A percentile compares a stretch with the other conserved stretches of the same genome.
These are phyloP conservation scores for Drosophila monieri DNA, from an alignment of 2,888 invertebrate genomes.

Conservation along the genomic window DNA sequence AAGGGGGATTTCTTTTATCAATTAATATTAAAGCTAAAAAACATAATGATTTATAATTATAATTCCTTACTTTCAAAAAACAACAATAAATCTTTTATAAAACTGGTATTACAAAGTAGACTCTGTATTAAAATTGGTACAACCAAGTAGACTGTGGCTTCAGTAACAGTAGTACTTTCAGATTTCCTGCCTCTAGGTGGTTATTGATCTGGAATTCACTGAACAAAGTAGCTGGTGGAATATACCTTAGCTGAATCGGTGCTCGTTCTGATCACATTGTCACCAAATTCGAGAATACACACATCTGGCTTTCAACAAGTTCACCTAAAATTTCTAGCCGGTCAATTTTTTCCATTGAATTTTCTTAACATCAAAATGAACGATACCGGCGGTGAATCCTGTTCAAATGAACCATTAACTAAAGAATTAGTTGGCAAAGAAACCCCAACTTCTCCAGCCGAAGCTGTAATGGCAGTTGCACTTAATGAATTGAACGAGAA, in stretches of 20 bases:
- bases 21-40: too few species aligned
- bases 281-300: conserved; percentile 11
- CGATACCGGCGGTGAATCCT: not conserved
- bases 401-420: not conserved
- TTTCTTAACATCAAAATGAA: conserved; percentile 4
- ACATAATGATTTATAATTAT: too few species aligned
- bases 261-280: not conserved
- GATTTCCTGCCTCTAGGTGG: too few species aligned
- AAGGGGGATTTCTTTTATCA: too few species aligned
- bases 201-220: too few species aligned
- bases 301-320: not conserved
- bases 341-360: not conserved
- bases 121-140: too few species aligned
- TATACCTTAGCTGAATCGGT: not conserved
- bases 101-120: too few species aligned
- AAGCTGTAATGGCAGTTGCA: not conserved
- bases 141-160: too few species aligned
- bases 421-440: not conserved
- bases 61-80: too few species aligned
- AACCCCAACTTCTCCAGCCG: not conserved
- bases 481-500: not conserved
- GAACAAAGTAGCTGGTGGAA: not conserved
- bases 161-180: too few species aligned
- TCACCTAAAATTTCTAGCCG: conserved; percentile 2
- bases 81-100: too few species aligned